Percentiles rank a stretch among this genome's conserved stretches.
Conservation (phyloP, 2,888 invertebrate species). For the Miltochrista miniata region DNA sequence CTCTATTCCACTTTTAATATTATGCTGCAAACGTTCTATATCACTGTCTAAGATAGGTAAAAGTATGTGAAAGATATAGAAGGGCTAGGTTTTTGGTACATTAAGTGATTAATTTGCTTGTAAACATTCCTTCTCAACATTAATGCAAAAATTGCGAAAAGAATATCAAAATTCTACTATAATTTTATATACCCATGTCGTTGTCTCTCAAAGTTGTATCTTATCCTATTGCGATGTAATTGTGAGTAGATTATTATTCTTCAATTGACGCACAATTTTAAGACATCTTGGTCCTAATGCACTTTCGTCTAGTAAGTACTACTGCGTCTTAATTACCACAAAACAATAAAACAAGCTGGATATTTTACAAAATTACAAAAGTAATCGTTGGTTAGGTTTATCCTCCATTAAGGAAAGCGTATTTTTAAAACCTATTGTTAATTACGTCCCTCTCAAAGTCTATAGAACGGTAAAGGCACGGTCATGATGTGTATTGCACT, state of each 20-base stretch:
- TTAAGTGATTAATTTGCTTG: slow-evolving; percentile 26
- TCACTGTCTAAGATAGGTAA: background rate
- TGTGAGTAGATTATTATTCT: slow-evolving; percentile 50
- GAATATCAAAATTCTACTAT: slow-evolving; percentile 50
- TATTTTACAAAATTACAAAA: slow-evolving; percentile 71
- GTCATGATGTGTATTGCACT: slow-evolving; percentile 83
- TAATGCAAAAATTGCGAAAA: slow-evolving; percentile 58
- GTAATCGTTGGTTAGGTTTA: slow-evolving; percentile 61
- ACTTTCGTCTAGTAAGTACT: slow-evolving; percentile 58
- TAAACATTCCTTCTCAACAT: slow-evolving; percentile 38
- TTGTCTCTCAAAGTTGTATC: slow-evolving; percentile 69
- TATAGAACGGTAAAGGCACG: slow-evolving; percentile 83
- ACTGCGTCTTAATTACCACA: slow-evolving; percentile 54
- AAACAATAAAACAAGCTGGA: slow-evolving; percentile 63
- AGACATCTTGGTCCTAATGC: slow-evolving; percentile 68
- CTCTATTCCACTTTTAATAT: slow-evolving; percentile 7
- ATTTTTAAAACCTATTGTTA: slow-evolving; percentile 79
- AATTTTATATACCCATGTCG: slow-evolving; percentile 62
- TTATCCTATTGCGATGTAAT: slow-evolving; percentile 71
- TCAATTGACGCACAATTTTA: slow-evolving; percentile 69
- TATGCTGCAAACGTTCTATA: background rate
- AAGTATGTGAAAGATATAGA: slow-evolving; percentile 18
- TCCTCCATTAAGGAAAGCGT: slow-evolving; percentile 65
- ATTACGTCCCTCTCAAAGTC: slow-evolving; percentile 83
- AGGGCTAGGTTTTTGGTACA: slow-evolving; percentile 19